A percentile compares a stretch with the other conserved stretches of the same genome.
Evolutionary conservation across 2,113 vertebrate species (phyloP).

Genomic region (Apodemus speciosus): DNA sequence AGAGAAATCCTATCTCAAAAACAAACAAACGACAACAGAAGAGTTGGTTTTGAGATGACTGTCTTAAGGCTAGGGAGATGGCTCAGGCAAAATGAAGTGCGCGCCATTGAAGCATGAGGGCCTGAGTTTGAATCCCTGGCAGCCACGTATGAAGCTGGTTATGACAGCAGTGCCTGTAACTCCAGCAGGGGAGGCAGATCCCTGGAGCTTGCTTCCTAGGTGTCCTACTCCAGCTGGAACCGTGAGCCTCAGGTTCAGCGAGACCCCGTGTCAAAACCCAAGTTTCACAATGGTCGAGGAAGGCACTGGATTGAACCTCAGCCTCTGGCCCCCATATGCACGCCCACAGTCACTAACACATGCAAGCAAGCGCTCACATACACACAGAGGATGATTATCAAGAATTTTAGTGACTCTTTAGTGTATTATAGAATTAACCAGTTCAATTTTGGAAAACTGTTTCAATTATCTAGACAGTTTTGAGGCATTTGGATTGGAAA

Average conservation of each 20-base stretch:
- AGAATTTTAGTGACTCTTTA: not conserved
- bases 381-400: not conserved
- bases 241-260: not conserved
- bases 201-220: not conserved
- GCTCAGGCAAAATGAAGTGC: not conserved
- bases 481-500: not conserved
- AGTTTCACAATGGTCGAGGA: not conserved
- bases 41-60: not conserved
- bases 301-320: not conserved
- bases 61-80: not conserved
- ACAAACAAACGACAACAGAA: not conserved
- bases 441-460: not conserved
- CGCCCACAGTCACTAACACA: too few species aligned
- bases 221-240: not conserved
- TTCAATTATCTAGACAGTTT: not conserved
- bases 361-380: not conserved
- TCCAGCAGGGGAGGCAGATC: not conserved
- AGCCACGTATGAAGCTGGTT: not conserved
- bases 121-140: too few species aligned
- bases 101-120: not conserved
- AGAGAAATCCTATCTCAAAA: not conserved
- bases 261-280: not conserved
- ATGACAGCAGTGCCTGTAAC: not conserved
- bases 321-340: not conserved
- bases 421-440: not conserved